Conservation (phyloP, 2,888 invertebrate genomes). For the Eurois occulta region DNA sequence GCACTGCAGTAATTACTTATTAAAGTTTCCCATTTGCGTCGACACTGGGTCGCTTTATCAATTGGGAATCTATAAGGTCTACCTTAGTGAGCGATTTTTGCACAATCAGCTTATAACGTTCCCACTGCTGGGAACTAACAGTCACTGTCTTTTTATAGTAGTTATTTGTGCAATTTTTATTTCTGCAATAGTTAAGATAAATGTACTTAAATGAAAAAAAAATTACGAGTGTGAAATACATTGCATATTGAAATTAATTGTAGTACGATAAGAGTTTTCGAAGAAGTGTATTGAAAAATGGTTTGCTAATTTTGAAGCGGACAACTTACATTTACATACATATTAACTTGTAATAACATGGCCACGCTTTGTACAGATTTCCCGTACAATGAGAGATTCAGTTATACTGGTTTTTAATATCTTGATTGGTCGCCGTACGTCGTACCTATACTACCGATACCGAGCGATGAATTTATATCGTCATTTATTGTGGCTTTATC, state of each 20-base stretch:
- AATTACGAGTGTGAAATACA: neutral
- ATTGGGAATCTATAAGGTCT: neutral
- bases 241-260: no score
- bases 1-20: slow-evolving; percentile 9
- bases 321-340: no score
- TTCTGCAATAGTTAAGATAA: neutral
- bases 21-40: slow-evolving; percentile 30
- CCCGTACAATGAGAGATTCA: neutral
- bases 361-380: neutral
- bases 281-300: no score
- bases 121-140: no score
- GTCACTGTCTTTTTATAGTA: no score
- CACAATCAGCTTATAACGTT: no score
- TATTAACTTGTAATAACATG: neutral
- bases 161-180: no score
- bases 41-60: neutral
- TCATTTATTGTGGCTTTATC: neutral
- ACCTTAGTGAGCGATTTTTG: neutral
- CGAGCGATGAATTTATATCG: neutral
- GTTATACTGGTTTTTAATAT: neutral
- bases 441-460: no score
- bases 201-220: no score
- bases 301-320: neutral
- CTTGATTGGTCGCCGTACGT: neutral
- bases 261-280: no score